Conservation (phyloP, 2,797 vertebrate species). For the Acrossocheilus wenchowensis region DNA sequence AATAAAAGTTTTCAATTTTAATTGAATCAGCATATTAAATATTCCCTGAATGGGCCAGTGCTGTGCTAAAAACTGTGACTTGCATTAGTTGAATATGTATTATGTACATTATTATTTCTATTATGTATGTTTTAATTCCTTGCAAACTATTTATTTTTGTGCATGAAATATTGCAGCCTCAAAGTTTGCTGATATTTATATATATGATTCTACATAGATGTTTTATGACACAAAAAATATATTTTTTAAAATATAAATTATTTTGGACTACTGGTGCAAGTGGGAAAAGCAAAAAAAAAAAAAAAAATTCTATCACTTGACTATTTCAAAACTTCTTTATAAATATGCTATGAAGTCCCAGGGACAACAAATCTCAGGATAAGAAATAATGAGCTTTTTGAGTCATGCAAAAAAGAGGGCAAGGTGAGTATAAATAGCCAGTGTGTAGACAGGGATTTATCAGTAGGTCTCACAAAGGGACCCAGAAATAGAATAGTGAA, state of each 20-base stretch:
- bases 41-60: neutral
- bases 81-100: neutral
- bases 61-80: neutral
- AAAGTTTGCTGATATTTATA: neutral
- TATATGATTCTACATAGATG: too few species aligned
- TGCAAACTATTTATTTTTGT: neutral
- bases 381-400: neutral
- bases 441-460: constrained; percentile 42
- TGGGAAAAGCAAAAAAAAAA: neutral
- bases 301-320: neutral
- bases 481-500: constrained; percentile 30
- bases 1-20: neutral
- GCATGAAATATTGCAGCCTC: neutral
- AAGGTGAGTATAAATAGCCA: constrained; percentile 44
- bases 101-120: too few species aligned
- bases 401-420: constrained; percentile 32
- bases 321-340: neutral
- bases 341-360: neutral
- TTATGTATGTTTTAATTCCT: neutral
- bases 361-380: neutral
- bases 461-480: constrained; percentile 25
- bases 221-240: too few species aligned
- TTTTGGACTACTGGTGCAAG: too few species aligned
- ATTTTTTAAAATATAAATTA: too few species aligned
- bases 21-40: neutral